Evolutionary conservation across 2,888 invertebrate species (phyloP), one percentile per base, ranked within the genome.

Genomic region (Erebia ligea): DNA sequence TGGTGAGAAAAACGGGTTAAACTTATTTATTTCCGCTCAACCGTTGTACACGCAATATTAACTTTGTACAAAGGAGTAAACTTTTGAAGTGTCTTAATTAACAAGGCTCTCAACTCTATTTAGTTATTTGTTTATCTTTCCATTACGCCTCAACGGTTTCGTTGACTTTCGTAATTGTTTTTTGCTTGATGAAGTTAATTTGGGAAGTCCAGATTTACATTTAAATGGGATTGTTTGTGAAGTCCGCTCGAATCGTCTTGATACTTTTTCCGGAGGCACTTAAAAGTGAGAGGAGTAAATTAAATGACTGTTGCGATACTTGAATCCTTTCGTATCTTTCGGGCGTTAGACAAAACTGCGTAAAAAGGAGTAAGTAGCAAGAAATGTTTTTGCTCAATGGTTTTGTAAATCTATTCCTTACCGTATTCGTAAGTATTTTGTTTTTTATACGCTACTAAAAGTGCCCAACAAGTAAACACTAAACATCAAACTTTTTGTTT

Each of bases 81-180:
- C 56, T 45, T 57, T 40, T 42, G 52, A 61, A 67, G 67, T 61
- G 58, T 61, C 52, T 67, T 50, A 67, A 59, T 67, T 61, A 67
- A 67, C 50, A 61, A 50, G 50, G 9, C 21, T 52, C 52, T 67
- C 34, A 67, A 59, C 59, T 67, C 59, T 67, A 67, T 61, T 67
- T 61, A 19, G 59, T 52, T 67, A 52, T 67, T 67, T 67, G 67
- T 67, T 67, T 67, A 67, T 67, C 67, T 59, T 58, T 13, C 48
- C 52, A 59, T 67, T 67, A 67, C 67, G 59, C 15, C 19, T 25
- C 59, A 67, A 59, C 67, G 40, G 59, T 67, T 67, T 34, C 45
- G 67, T 67, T 67, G 67, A 67, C 67, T 67, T 52, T 67, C 40
- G 40, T 61, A 61, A 67, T 67, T 67, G 67, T 67, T 67, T 67